Evolutionary conservation across 2,113 vertebrate genomes (phyloP).

Genomic region (Galbula dea): DNA sequence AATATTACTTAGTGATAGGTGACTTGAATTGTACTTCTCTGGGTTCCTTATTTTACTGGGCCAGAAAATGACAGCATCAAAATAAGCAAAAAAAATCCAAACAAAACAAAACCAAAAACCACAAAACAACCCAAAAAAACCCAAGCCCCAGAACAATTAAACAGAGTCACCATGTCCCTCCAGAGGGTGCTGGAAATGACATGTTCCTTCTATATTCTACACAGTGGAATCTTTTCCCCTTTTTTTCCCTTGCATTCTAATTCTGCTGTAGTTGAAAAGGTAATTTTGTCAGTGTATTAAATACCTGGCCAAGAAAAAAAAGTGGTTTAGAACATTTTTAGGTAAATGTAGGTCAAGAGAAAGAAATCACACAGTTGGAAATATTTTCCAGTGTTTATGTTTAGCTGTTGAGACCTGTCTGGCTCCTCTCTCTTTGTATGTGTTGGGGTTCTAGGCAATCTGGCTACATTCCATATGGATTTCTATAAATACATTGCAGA

Average conservation of each 20-base stretch:
- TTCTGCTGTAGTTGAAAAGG: neutral
- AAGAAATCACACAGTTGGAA: constrained; percentile 65
- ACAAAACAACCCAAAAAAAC: no score
- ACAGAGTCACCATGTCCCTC: neutral
- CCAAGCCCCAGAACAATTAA: neutral
- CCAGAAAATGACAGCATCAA: neutral
- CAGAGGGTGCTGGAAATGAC: neutral
- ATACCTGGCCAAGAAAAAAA: constrained; percentile 25
- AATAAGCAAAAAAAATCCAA: neutral
- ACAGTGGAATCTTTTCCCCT: neutral
- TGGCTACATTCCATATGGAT: constrained; percentile 68
- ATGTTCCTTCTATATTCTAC: neutral
- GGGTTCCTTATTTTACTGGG: neutral
- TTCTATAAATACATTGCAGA: constrained; percentile 70
- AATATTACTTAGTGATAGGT: neutral
- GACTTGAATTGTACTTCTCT: neutral
- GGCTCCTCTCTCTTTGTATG: constrained; percentile 70
- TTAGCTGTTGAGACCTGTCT: constrained; percentile 74
- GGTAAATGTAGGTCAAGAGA: constrained; percentile 68
- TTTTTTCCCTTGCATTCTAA: constrained; percentile 5
- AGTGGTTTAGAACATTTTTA: constrained; percentile 61
- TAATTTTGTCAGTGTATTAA: constrained; percentile 50
- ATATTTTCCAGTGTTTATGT: constrained; percentile 74
- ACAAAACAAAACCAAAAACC: no score
- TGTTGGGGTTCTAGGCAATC: constrained; percentile 62